These are phyloP conservation scores for Shargacucullia verbasci DNA, from an alignment of 2,888 invertebrate genomes.

Conservation along the genomic window DNA sequence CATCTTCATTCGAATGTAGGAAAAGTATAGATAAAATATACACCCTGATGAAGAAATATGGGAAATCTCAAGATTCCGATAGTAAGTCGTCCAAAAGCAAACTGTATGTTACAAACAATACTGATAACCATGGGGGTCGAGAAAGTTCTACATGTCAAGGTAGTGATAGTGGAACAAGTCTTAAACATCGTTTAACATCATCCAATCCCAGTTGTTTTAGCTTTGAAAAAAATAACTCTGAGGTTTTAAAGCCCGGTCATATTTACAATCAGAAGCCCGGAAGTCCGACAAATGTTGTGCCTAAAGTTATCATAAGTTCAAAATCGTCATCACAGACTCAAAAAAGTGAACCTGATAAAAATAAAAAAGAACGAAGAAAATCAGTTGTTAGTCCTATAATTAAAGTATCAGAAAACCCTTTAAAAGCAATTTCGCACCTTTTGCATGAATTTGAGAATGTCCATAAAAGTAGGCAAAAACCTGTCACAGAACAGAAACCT, in stretches of 20 bases:
- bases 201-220: slow-evolving; percentile 72
- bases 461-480: slow-evolving; percentile 71
- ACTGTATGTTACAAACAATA: slow-evolving; percentile 18
- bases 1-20: slow-evolving; percentile 70
- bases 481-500: slow-evolving; percentile 58
- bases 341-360: slow-evolving; percentile 63
- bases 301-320: slow-evolving; percentile 78
- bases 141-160: slow-evolving; percentile 61
- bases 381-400: slow-evolving; percentile 41
- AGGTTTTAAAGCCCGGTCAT: slow-evolving; percentile 9
- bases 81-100: slow-evolving; percentile 50
- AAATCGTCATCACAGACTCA: slow-evolving; percentile 63
- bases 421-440: slow-evolving; percentile 81
- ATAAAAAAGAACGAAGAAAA: slow-evolving; percentile 64
- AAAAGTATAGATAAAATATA: slow-evolving; percentile 83
- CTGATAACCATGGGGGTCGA: slow-evolving; percentile 41
- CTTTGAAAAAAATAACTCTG: slow-evolving; percentile 62
- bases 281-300: slow-evolving; percentile 56
- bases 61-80: slow-evolving; percentile 57
- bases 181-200: slow-evolving; percentile 71
- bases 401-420: slow-evolving; percentile 72
- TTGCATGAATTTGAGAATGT: slow-evolving; percentile 79
- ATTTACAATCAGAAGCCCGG: slow-evolving; percentile 49
- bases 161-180: slow-evolving; percentile 77
- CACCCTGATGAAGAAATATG: slow-evolving; percentile 73